phyloP scores from a whole-genome alignment of 2,888 invertebrate genomes.

The Cerastoderma edule region DNA sequence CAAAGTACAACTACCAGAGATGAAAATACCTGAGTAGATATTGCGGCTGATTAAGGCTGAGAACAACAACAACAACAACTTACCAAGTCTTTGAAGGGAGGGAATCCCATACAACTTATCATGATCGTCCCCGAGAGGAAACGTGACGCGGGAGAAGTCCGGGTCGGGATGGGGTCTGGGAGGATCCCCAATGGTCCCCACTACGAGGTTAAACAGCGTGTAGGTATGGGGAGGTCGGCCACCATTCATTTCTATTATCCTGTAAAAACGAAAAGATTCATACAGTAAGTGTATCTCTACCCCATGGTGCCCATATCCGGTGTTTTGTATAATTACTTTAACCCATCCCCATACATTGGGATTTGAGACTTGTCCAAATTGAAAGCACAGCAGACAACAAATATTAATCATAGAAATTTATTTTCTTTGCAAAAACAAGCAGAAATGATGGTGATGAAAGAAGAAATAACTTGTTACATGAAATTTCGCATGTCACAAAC shows the following conservation, averaged over 20 bases:
- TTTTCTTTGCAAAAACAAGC: no score
- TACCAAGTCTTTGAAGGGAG: slow-evolving; percentile 70
- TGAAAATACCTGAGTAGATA: not conserved
- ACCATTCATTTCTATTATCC: slow-evolving; percentile 88
- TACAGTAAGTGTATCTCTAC: not conserved
- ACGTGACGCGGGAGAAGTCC: slow-evolving; percentile 67
- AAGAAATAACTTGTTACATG: no score
- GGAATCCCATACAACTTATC: slow-evolving; percentile 70
- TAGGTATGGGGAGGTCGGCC: slow-evolving; percentile 90
- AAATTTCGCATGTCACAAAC: no score
- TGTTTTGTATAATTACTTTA: no score
- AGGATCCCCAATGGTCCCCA: slow-evolving; percentile 73
- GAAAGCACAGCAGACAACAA: no score
- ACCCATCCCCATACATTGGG: no score
- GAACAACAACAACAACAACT: no score
- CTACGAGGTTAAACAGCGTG: slow-evolving; percentile 86
- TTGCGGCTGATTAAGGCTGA: not conserved
- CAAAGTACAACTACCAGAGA: not conserved
- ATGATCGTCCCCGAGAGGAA: slow-evolving; percentile 86
- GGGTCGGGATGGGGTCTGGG: slow-evolving; percentile 68
- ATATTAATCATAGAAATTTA: no score
- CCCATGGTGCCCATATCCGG: no score
- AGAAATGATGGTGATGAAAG: no score
- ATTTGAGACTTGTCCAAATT: no score
- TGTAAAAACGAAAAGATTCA: slow-evolving; percentile 42